Conservation (phyloP, 2,113 vertebrate species). For the Siniperca knerii region DNA sequence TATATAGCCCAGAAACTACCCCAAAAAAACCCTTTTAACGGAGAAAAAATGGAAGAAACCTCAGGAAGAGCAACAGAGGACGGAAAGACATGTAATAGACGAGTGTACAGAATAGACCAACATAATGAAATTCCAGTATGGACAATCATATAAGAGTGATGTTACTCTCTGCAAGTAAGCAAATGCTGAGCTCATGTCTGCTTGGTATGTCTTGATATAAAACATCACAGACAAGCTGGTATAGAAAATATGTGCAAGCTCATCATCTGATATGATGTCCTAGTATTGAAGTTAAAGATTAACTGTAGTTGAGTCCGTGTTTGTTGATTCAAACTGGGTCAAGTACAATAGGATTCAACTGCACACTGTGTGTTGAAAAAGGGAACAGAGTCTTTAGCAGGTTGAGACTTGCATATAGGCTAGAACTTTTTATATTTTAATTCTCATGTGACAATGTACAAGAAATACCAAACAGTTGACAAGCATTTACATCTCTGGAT, state of each 20-base stretch:
- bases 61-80: no score
- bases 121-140: no score
- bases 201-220: background rate
- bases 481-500: conserved; percentile 8
- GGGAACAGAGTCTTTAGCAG: background rate
- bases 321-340: conserved; percentile 2
- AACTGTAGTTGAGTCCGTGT: conserved; percentile 7
- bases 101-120: no score
- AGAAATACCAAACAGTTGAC: background rate
- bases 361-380: background rate
- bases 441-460: background rate
- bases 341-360: background rate
- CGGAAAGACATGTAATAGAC: no score
- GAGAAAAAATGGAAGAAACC: no score
- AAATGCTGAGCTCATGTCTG: background rate
- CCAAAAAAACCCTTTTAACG: no score
- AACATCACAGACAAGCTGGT: background rate
- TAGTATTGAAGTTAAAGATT: conserved; percentile 9
- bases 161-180: background rate
- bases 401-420: conserved; percentile 14
- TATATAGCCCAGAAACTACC: no score
- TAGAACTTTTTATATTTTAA: background rate
- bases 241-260: background rate
- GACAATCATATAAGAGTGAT: background rate
- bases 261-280: background rate